Percentiles rank a stretch among this genome's conserved stretches.
Conservation (phyloP, 2,888 invertebrate species). For the Ophion costatus region DNA sequence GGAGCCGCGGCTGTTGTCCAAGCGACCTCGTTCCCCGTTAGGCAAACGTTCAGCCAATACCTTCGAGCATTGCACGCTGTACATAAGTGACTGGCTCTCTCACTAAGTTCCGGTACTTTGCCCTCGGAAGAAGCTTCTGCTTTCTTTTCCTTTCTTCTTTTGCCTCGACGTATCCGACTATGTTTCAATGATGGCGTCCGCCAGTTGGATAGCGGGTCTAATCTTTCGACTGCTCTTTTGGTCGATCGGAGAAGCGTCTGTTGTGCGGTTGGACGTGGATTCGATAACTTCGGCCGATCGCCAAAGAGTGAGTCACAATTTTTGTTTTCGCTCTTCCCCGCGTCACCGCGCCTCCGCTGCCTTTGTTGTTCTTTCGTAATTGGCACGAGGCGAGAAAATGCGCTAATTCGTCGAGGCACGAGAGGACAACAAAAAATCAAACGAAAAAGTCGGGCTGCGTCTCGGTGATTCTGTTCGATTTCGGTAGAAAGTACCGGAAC, state of each 20-base stretch:
- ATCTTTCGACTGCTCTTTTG: no score
- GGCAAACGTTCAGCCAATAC: slow-evolving; percentile 36
- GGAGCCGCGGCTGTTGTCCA: slow-evolving; percentile 2
- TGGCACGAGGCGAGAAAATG: neutral
- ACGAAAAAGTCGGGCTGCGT: neutral
- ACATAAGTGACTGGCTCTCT: neutral
- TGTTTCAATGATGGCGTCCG: neutral
- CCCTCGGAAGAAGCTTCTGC: neutral
- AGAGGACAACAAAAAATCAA: neutral
- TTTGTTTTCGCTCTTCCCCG: no score
- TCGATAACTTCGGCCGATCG: no score
- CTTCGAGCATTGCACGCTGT: slow-evolving; percentile 11
- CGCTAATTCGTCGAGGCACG: neutral
- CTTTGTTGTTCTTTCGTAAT: neutral
- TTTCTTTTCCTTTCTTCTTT: slow-evolving; percentile 6
- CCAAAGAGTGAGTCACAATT: no score
- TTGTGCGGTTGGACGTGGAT: no score
- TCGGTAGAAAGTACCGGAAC: neutral
- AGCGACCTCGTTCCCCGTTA: slow-evolving; percentile 52
- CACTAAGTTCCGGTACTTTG: slow-evolving; percentile 12
- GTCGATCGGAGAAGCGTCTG: no score
- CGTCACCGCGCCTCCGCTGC: neutral
- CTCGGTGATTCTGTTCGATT: neutral
- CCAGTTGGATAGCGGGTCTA: neutral
- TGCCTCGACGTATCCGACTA: neutral